Base-by-base conservation (phyloP, 2,797 vertebrate species). In the Smutsia gigantea region DNA sequence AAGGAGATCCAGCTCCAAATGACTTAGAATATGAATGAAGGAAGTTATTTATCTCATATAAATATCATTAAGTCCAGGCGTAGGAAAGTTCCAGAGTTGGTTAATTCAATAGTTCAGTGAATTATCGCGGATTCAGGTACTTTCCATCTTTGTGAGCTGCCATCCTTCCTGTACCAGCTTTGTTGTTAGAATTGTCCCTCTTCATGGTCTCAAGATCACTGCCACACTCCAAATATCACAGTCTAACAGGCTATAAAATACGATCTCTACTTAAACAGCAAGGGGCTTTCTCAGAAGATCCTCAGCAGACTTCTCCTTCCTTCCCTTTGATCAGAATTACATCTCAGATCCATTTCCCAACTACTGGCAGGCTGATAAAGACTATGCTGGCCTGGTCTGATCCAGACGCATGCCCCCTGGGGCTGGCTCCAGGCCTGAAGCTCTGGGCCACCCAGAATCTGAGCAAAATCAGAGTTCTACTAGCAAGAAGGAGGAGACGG, bases 391-490 rank as follows among this genome's bases (percentile, higher is more conserved):
- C 69, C 69, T 39, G 21, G 55, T 17, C 61, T 15, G 42, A 29
- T 23, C 61, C 78, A 51, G 90, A 88, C 14, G 55, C 59, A 31
- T 13, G 71, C n/a, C 34, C 57, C 46, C 19, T 3, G 23, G 42
- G 31, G 63, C 29, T 19, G 23, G 64, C 55, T 61, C 19, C 27
- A 27, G 27, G 64, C 42, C 34, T 8, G 15, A 89, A 46, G 21
- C 69, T 42, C 13, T 2, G 55, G 53, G 63, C 29, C 29, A 55
- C 57, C 18, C 42, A 46, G 46, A 4, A n/a, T 39, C 34, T 78
- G 55, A 55, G 72, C 75, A 87, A 95, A 87, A 79, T 81, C 82
- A 85, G n/a, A 87, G 59, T 42, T 82, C 59, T 57, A 23, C 49
- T 17, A 82, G n/a, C 59, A 69, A 92, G 21, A 87, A 69, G 63